phyloP scores from a whole-genome alignment of 2,113 vertebrate genomes.

The Toxostoma redivivum region DNA sequence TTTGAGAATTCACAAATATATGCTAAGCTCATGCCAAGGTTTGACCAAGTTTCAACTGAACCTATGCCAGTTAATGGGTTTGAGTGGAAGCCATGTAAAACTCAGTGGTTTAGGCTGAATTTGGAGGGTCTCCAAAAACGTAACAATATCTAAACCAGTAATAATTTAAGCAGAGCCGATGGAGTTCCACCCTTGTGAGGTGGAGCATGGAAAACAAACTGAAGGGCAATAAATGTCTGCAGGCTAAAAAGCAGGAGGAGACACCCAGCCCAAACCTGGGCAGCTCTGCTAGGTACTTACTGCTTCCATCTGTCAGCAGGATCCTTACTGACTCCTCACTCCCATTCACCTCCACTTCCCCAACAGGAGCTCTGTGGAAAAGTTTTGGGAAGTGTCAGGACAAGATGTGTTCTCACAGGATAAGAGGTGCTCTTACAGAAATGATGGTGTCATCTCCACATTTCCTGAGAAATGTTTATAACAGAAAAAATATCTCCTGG shows the following conservation, averaged over 20 bases:
- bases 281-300: background rate
- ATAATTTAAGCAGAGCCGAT: background rate
- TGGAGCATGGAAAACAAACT: background rate
- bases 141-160: slow-evolving; percentile 1
- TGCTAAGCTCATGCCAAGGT: slow-evolving; percentile 5
- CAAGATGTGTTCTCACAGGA: background rate
- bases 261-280: background rate
- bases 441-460: background rate
- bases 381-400: background rate
- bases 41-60: slow-evolving; percentile 39
- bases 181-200: background rate
- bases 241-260: background rate
- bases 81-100: slow-evolving; percentile 40
- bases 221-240: background rate
- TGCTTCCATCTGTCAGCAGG: background rate
- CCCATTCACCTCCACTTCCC: background rate
- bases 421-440: background rate
- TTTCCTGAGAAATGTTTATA: background rate
- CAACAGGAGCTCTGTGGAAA: background rate
- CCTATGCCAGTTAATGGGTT: background rate
- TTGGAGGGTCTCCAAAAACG: slow-evolving; percentile 20
- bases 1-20: background rate
- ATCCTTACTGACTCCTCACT: background rate
- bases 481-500: background rate
- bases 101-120: background rate